Percentiles rank a stretch among this genome's conserved stretches.
Evolutionary conservation across 2,888 invertebrate species (phyloP).

Genomic region (Oscheius sp.): DNA sequence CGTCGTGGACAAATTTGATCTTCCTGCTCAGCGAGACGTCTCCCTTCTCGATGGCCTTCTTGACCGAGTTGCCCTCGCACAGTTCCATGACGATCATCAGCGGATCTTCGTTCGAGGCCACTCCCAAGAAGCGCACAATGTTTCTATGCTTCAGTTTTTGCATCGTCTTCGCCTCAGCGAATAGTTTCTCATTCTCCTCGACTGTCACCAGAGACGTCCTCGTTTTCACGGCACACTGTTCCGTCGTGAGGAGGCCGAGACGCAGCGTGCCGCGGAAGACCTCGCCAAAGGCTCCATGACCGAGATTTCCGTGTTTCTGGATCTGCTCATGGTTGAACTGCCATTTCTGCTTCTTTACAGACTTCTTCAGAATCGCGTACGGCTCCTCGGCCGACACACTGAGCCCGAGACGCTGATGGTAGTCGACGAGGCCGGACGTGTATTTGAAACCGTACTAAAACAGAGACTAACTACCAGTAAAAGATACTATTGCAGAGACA

Average conservation of each 20-base stretch:
- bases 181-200: slow-evolving; percentile 41
- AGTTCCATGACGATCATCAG: slow-evolving; percentile 38
- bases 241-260: slow-evolving; percentile 30
- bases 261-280: slow-evolving; percentile 41
- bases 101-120: slow-evolving; percentile 37
- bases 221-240: slow-evolving; percentile 44
- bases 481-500: too few species aligned
- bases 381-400: neutral
- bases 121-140: slow-evolving; percentile 30
- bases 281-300: slow-evolving; percentile 47
- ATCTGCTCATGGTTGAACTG: slow-evolving; percentile 43
- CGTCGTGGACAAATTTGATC: slow-evolving; percentile 17
- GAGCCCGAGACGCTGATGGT: slow-evolving; percentile 35
- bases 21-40: neutral
- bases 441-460: slow-evolving; percentile 22
- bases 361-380: neutral
- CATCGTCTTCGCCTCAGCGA: slow-evolving; percentile 38
- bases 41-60: slow-evolving; percentile 10
- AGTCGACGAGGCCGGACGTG: slow-evolving; percentile 40
- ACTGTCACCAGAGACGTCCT: slow-evolving; percentile 35
- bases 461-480: too few species aligned
- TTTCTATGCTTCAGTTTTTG: slow-evolving; percentile 24
- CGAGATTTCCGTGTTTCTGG: slow-evolving; percentile 32
- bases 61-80: slow-evolving; percentile 6
- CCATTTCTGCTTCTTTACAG: slow-evolving; percentile 25